A percentile compares a stretch with the other conserved stretches of the same genome.
These are phyloP conservation scores for Philhelius pedissequus DNA, from an alignment of 2,888 invertebrate genomes.

Conservation along the genomic window DNA sequence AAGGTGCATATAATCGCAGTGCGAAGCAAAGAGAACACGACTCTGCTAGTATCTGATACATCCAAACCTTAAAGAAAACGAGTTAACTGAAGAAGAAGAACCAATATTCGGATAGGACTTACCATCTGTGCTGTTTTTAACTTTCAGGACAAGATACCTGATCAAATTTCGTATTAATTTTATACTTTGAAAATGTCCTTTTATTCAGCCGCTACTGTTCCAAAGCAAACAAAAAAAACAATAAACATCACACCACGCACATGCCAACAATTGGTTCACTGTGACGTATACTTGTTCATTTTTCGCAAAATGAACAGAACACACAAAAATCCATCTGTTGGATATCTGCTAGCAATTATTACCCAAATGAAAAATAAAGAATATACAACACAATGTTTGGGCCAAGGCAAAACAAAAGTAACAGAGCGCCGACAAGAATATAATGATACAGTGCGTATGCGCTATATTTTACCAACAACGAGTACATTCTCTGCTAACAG, in stretches of 20 bases:
- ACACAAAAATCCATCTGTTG: slow-evolving; percentile 58
- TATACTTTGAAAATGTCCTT: not conserved
- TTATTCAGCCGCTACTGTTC: slow-evolving; percentile 17
- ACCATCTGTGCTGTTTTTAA: too few species aligned
- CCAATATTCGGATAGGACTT: too few species aligned
- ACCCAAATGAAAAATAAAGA: not conserved
- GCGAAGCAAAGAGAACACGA: too few species aligned
- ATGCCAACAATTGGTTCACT: slow-evolving; percentile 20
- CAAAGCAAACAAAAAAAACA: not conserved
- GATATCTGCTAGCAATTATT: slow-evolving; percentile 32
- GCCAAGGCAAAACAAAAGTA: slow-evolving; percentile 44
- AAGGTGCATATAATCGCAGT: too few species aligned
- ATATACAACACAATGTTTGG: slow-evolving; percentile 25
- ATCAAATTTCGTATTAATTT: too few species aligned
- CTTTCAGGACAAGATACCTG: too few species aligned
- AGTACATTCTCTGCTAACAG: slow-evolving; percentile 13
- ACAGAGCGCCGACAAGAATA: slow-evolving; percentile 42
- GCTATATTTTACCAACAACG: slow-evolving; percentile 30
- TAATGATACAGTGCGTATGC: slow-evolving; percentile 52
- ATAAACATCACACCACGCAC: not conserved
- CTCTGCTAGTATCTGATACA: too few species aligned
- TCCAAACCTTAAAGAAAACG: too few species aligned
- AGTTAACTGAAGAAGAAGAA: too few species aligned
- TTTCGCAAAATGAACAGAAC: not conserved
- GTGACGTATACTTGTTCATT: slow-evolving; percentile 55